Base-by-base conservation (phyloP, 2,113 vertebrate genomes). In the Albula glossodonta region DNA sequence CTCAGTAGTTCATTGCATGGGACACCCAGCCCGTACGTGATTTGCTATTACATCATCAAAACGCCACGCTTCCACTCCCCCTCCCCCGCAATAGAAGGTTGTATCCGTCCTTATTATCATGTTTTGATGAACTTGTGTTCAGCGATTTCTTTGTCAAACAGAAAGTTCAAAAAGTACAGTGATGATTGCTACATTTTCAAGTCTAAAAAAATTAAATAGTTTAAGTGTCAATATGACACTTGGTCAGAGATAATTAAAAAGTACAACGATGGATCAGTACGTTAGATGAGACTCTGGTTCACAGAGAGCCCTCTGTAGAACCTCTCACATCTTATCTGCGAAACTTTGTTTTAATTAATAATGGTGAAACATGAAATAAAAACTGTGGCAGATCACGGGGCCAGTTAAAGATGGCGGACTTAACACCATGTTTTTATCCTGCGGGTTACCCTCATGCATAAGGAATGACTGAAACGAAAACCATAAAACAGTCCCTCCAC, bases 201-300 rank as follows among this genome's bases (percentile, higher is more conserved):
- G 19, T 85, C 78, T 80, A 80, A 5, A 83, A 41, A 80, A 85
- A 56, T 41, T 7, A 81, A 51, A 81, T 25, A 81, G 66, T 31
- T 8, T 41, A 77, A 79, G 84, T 50, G 48, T 85, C 84, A 85
- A 80, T 80, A 53, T 85, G 77, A 85, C 84, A 85, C 78, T 80
- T 63, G 52, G 25, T 52, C 25, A n/a, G 70, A 79, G 83, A 52
- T 50, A 52, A 78, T 52, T 84, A 57, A 84, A 78, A 78, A 41
- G 31, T 81, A 22, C 80, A 52, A n/a, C 19, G 22, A 81, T 81
- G 51, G 51, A 80, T 51, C 19, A n/a, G 80, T 15, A 81, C 9
- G 49, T n/a, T 2, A 10, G 50, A 22, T 17, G 48, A 50, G 78
- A 80, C 31, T 50, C 9, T 1, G 53, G 78, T 1, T 5, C 80